phyloP scores from a whole-genome alignment of 2,797 vertebrate species.

The Pseudomugil gertrudae region DNA sequence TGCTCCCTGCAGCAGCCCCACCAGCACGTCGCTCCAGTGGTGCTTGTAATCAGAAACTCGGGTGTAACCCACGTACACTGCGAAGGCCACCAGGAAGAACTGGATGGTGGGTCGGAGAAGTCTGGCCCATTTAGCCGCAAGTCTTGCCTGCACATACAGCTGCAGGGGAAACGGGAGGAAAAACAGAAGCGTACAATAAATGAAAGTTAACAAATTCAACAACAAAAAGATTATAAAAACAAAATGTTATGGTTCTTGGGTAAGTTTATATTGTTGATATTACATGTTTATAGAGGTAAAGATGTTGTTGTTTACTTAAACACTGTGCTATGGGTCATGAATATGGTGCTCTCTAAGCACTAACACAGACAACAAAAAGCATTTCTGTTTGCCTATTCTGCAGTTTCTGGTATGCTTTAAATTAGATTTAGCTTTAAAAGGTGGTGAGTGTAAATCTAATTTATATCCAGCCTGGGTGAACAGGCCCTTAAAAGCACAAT shows the following conservation, averaged over 20 bases:
- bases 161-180: constrained; percentile 47
- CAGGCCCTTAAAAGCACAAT: constrained; percentile 8
- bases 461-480: constrained; percentile 34
- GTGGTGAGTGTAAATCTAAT: constrained; percentile 44
- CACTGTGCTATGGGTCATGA: background rate
- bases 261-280: background rate
- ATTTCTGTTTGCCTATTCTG: background rate
- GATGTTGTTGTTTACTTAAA: constrained; percentile 9
- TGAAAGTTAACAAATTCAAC: constrained; percentile 14
- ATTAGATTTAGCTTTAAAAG: constrained; percentile 26
- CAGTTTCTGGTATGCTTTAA: constrained; percentile 16
- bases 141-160: constrained; percentile 91
- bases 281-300: background rate
- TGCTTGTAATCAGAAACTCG: constrained; percentile 93
- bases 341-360: background rate
- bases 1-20: constrained; percentile 90
- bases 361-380: constrained; percentile 4
- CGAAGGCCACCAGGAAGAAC: constrained; percentile 91
- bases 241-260: background rate
- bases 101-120: constrained; percentile 91
- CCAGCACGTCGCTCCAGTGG: constrained; percentile 93
- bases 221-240: constrained; percentile 13
- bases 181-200: constrained; percentile 12
- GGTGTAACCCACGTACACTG: constrained; percentile 92
- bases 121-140: constrained; percentile 88